Evolutionary conservation across 2,888 invertebrate genomes (phyloP).

Genomic region (Sepioteuthis lessoniana): DNA sequence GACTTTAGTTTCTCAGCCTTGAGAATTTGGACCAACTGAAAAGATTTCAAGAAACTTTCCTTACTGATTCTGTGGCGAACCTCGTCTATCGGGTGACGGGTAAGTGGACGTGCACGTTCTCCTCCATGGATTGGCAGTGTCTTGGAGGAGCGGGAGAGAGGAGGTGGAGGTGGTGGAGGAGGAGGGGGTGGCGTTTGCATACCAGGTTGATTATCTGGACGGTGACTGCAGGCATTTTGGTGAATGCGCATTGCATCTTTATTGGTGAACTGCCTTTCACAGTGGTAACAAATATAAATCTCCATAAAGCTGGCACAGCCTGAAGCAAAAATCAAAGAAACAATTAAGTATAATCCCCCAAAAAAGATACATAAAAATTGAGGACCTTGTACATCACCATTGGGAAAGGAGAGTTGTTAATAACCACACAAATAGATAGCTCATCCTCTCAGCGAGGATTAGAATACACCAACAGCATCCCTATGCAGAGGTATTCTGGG

Average conservation of each 20-base stretch:
- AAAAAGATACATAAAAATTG: not conserved
- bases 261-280: slow-evolving; percentile 67
- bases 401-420: too few relatives aligned
- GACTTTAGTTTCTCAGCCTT: slow-evolving; percentile 61
- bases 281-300: slow-evolving; percentile 70
- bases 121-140: slow-evolving; percentile 44
- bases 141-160: slow-evolving; percentile 41
- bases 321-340: slow-evolving; percentile 49
- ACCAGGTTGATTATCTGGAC: slow-evolving; percentile 59
- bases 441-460: too few relatives aligned
- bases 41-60: slow-evolving; percentile 54
- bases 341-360: not conserved
- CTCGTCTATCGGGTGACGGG: slow-evolving; percentile 53
- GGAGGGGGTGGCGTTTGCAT: slow-evolving; percentile 50
- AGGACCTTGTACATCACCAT: not conserved
- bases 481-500: too few relatives aligned
- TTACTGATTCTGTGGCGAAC: slow-evolving; percentile 37
- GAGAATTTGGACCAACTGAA: slow-evolving; percentile 62
- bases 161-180: slow-evolving; percentile 24
- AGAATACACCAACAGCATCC: too few relatives aligned
- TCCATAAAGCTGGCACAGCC: slow-evolving; percentile 58
- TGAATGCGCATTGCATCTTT: slow-evolving; percentile 63
- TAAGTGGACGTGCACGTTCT: slow-evolving; percentile 41
- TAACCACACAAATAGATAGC: too few relatives aligned
- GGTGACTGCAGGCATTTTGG: slow-evolving; percentile 60